Evolutionary conservation across 2,797 vertebrate genomes (phyloP).

Genomic region (Pampus argenteus): DNA sequence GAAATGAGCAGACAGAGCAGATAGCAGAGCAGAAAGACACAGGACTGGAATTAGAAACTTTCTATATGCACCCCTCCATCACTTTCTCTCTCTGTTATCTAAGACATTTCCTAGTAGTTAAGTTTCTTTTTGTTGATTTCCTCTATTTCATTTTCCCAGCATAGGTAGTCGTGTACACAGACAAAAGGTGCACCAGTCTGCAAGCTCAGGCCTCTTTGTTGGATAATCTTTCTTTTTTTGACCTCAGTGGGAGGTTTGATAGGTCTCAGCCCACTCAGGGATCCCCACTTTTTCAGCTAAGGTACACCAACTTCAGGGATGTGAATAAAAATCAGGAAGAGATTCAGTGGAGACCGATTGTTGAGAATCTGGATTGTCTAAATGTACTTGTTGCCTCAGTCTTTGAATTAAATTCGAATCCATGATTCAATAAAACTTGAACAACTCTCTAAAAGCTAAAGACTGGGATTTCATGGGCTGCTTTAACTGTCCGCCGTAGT

Average conservation of each 20-base stretch:
- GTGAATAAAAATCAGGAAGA: conserved; percentile 16
- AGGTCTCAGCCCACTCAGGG: conserved; percentile 36
- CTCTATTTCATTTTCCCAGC: conserved; percentile 9
- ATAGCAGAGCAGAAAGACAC: background rate
- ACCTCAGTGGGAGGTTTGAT: conserved; percentile 32
- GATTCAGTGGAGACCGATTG: background rate
- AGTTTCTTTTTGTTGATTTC: background rate
- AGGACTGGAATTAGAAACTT: too few relatives aligned
- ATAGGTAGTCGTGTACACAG: conserved; percentile 47
- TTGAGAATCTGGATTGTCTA: conserved; percentile 2
- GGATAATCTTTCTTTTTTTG: conserved; percentile 54
- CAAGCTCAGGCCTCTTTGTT: conserved; percentile 60
- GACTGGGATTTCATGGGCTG: background rate
- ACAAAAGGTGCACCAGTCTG: conserved; percentile 60
- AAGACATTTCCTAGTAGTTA: background rate
- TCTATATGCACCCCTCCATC: too few relatives aligned
- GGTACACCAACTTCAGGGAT: conserved; percentile 15
- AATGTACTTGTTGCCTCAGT: background rate
- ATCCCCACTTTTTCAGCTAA: conserved; percentile 41
- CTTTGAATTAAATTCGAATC: background rate
- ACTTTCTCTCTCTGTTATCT: background rate
- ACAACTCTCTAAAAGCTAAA: background rate
- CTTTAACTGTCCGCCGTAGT: background rate
- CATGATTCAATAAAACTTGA: background rate
- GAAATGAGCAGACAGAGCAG: background rate